These are phyloP conservation scores for Drosophila ficusphila DNA, from an alignment of 1,140 invertebrate genomes.

Conservation along the genomic window DNA sequence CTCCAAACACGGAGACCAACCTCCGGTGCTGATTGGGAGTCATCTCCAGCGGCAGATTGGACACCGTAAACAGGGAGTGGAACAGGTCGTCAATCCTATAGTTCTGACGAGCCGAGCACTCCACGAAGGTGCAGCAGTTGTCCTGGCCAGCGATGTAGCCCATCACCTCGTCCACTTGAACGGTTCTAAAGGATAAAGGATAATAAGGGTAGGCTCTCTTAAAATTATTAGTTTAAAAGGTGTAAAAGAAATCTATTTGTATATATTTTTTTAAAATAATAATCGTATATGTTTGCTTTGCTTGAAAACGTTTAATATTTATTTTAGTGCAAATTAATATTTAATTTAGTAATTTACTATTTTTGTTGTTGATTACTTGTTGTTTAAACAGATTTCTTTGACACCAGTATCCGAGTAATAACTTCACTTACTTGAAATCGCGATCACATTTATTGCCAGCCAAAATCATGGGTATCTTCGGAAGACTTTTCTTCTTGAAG, in stretches of 20 bases:
- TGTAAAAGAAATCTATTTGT: no score
- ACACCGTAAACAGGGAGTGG: slow-evolving; percentile 91
- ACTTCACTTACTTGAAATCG: slow-evolving; percentile 87
- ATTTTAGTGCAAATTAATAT: no score
- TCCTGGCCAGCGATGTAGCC: slow-evolving; percentile 89
- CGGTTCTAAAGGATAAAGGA: slow-evolving; percentile 85
- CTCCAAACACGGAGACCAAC: slow-evolving; percentile 88
- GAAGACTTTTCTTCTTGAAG: slow-evolving; percentile 87
- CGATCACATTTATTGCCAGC: slow-evolving; percentile 93
- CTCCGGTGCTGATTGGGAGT: slow-evolving; percentile 93
- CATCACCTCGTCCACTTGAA: slow-evolving; percentile 89
- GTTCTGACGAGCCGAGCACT: slow-evolving; percentile 92
- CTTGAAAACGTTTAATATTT: no score
- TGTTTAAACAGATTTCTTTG: no score
- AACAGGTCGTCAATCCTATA: slow-evolving; percentile 92
- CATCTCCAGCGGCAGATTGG: slow-evolving; percentile 93
- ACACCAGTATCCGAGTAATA: neutral
- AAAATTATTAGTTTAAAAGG: no score
- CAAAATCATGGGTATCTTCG: slow-evolving; percentile 91
- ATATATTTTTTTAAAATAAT: no score
- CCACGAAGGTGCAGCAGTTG: slow-evolving; percentile 90
- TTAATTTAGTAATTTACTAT: no score
- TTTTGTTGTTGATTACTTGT: no score
- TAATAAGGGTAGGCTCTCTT: no score
- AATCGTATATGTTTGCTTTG: no score